Evolutionary conservation across 2,113 vertebrate species (phyloP), one percentile per base, ranked within the genome.

Genomic region (Vidua chalybeata): DNA sequence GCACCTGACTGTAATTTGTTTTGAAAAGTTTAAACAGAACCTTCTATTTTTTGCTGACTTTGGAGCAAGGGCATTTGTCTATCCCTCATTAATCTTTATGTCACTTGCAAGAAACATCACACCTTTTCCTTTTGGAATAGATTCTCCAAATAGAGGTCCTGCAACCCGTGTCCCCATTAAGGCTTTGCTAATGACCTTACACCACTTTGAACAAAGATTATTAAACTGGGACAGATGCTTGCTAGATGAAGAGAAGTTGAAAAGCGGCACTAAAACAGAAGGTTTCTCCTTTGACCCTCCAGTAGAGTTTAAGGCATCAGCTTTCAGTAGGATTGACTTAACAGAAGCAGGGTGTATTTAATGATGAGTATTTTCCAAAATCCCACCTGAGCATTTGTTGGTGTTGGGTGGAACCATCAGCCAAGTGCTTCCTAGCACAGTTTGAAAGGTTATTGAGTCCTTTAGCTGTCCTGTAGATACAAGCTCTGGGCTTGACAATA

Each of bases 1-100:
- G 92, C 79, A 93, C 83, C 82, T 96, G 93, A 94, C 88, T 93
- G 80, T 96, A 96, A 96, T 96, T 92, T 37, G 90, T 96, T 96
- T 37, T 97, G 93, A 97, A 96, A 93, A 94, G 83, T 94, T 97
- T 90, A 93, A 94, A 93, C 84, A 94, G 66, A 90, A 76, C 95
- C 63, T 92, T 95, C 95, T 94, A 96, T 96, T 96, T 96, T 97
- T 93, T 89, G 85, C 93, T 91, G 95, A 94, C 95, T 96, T 97
- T 97, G 93, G 91, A 93, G 84, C 94, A 97, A 97, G 94, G 94
- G 71, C 95, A 95, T 95, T 93, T 89, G 87, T 93, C 86, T 96
- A 30, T 92, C 76, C 73, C 77, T 96, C 95, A 95, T 97, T 94
- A 93, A 93, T 95, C 94, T 96, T 96, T 64, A 80, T 90, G 93